A percentile compares a stretch with the other conserved stretches of the same genome.
These are phyloP conservation scores for Limnodromus scolopaceus DNA, from an alignment of 2,797 vertebrate species.

Conservation along the genomic window DNA sequence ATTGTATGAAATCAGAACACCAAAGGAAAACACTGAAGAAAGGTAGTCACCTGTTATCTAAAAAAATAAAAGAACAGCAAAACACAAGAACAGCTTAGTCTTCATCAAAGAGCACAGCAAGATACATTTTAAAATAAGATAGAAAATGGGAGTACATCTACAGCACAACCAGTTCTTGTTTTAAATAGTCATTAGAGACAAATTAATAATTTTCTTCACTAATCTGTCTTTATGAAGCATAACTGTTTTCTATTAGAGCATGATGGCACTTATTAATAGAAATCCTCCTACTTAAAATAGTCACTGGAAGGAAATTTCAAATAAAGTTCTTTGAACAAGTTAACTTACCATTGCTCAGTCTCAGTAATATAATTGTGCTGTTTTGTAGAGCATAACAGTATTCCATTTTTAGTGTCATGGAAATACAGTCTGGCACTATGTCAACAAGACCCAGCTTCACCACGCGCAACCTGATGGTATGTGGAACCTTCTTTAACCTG, in stretches of 20 bases:
- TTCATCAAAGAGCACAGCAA: neutral
- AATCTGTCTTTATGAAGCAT: neutral
- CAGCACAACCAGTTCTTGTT: neutral
- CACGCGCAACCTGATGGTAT: no score
- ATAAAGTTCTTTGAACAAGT: neutral
- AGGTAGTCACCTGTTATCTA: neutral
- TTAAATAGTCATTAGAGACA: neutral
- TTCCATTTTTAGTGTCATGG: neutral
- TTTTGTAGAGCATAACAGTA: neutral
- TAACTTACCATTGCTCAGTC: neutral
- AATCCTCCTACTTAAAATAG: neutral
- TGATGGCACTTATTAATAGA: neutral
- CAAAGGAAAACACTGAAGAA: neutral
- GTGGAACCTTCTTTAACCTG: neutral
- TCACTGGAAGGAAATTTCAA: neutral
- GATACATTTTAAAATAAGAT: neutral
- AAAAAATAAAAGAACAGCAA: neutral
- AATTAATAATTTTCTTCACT: neutral
- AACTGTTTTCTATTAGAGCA: neutral
- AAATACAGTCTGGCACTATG: neutral
- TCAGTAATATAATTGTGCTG: neutral
- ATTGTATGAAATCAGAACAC: neutral
- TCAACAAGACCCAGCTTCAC: neutral
- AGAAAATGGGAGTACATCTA: neutral
- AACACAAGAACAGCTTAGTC: neutral